Percentiles rank a stretch among this genome's conserved stretches.
Conservation (phyloP, 1,140 invertebrate genomes). For the Mesaphorura yosii region DNA sequence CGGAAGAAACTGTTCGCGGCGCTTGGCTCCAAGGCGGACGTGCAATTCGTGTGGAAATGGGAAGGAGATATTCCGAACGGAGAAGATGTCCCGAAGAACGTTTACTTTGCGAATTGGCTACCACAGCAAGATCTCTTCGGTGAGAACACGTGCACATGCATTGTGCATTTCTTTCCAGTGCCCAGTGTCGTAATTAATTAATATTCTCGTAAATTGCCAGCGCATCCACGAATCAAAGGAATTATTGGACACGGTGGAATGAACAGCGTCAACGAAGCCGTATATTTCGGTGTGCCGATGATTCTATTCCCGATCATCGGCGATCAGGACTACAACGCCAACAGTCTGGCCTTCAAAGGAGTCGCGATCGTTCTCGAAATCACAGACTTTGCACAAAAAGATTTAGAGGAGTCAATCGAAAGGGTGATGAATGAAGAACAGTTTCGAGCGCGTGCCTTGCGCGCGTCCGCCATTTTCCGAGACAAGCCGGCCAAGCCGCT, state of each 20-base stretch:
- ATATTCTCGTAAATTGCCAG: no score
- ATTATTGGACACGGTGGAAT: slow-evolving; percentile 40
- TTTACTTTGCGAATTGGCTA: slow-evolving; percentile 58
- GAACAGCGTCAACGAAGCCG: slow-evolving; percentile 37
- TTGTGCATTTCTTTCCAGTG: no score
- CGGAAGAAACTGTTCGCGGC: slow-evolving; percentile 41
- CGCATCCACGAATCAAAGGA: slow-evolving; percentile 18
- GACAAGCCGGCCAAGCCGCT: slow-evolving; percentile 29
- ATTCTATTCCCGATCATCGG: slow-evolving; percentile 36
- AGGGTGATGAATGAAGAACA: no score
- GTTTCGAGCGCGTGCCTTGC: no score
- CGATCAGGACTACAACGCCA: slow-evolving; percentile 36
- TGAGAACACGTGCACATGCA: no score
- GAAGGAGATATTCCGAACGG: slow-evolving; percentile 43
- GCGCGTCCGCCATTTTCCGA: slow-evolving; percentile 9
- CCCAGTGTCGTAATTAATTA: no score
- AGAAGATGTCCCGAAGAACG: slow-evolving; percentile 59
- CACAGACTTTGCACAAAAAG: slow-evolving; percentile 13
- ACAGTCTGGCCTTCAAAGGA: slow-evolving; percentile 21
- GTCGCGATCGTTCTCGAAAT: slow-evolving; percentile 28
- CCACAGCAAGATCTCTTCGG: slow-evolving; percentile 72
- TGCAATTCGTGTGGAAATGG: slow-evolving; percentile 60
- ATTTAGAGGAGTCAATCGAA: no score
- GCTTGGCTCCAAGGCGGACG: slow-evolving; percentile 45
- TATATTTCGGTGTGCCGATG: slow-evolving; percentile 37